Evolutionary conservation across 2,888 invertebrate genomes (phyloP).

Genomic region (Hypercompe scribonia): DNA sequence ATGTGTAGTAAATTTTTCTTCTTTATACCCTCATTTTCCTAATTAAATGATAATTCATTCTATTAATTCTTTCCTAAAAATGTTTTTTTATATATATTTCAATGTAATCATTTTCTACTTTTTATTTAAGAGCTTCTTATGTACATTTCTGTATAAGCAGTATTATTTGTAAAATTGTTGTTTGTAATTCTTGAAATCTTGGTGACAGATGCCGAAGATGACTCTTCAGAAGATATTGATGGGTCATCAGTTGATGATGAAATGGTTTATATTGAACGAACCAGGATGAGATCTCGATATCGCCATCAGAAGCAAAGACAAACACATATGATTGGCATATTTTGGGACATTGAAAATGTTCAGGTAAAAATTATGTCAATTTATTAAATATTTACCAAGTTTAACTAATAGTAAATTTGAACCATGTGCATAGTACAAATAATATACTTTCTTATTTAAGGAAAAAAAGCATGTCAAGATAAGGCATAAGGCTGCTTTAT

Average conservation of each 20-base stretch:
- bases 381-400: no score
- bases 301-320: constrained; percentile 75
- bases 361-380: constrained; percentile 78
- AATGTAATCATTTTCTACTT: not conserved
- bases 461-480: not conserved
- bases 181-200: not conserved
- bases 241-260: constrained; percentile 70
- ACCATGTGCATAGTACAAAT: not conserved
- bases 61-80: no score
- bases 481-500: no score
- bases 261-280: constrained; percentile 64
- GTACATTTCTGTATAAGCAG: not conserved
- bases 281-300: constrained; percentile 75
- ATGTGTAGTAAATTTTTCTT: not conserved
- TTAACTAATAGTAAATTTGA: not conserved
- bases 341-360: constrained; percentile 98
- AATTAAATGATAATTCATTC: no score
- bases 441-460: not conserved
- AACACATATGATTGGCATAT: constrained; percentile 89
- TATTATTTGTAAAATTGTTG: not conserved
- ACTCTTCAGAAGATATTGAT: constrained; percentile 77
- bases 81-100: not conserved
- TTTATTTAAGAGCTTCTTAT: not conserved
- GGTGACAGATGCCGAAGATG: constrained; percentile 76
- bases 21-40: not conserved